Percentiles rank a stretch among this genome's conserved stretches.
These are phyloP conservation scores for Rhopalosiphum padi DNA, from an alignment of 1,140 invertebrate genomes.

Conservation along the genomic window DNA sequence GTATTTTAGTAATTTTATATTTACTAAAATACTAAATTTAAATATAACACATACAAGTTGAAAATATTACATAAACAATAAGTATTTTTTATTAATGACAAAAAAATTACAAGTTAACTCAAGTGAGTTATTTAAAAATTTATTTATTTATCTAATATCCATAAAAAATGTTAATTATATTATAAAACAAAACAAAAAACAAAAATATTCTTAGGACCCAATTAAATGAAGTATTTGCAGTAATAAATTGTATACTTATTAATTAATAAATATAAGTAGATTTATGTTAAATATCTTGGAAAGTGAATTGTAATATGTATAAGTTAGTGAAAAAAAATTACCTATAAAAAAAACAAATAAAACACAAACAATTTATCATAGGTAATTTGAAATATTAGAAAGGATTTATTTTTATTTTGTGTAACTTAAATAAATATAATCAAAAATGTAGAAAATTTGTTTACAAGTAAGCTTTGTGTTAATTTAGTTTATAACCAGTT, in stretches of 20 bases:
- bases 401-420: not conserved
- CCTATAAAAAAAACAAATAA: not conserved
- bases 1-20: not conserved
- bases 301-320: not conserved
- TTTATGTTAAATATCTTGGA: no score
- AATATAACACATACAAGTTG: not conserved
- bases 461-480: not conserved
- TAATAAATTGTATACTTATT: not conserved
- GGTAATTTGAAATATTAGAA: not conserved
- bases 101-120: no score
- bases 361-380: not conserved
- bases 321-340: not conserved
- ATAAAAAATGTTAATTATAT: not conserved
- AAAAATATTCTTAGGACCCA: not conserved
- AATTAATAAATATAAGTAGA: not conserved
- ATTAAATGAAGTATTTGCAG: not conserved
- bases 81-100: not conserved
- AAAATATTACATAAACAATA: not conserved
- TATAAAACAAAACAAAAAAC: not conserved
- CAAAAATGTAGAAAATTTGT: not conserved
- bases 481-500: not conserved
- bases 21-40: not conserved
- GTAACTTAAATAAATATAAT: not conserved
- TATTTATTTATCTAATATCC: not conserved
- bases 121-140: not conserved